Evolutionary conservation across 2,113 vertebrate species (phyloP).

Genomic region (Lampris megalopsis): DNA sequence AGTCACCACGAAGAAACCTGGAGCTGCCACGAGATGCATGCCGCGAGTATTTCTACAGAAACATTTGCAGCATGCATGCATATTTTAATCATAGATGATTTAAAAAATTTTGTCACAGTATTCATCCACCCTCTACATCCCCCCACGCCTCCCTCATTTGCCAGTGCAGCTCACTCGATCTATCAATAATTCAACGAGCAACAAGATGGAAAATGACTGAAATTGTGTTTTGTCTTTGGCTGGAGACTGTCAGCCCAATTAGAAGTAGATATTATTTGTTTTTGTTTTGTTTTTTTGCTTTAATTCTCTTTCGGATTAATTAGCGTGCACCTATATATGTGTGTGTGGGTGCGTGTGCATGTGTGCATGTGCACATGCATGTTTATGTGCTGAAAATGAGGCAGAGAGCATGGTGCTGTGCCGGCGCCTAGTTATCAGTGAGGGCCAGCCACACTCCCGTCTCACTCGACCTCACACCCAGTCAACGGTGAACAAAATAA

Average conservation of each 20-base stretch:
- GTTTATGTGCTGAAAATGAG: conserved; percentile 51
- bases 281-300: conserved; percentile 48
- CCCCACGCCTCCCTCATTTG: conserved; percentile 54
- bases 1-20: conserved; percentile 62
- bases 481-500: conserved; percentile 76
- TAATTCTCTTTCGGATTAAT: conserved; percentile 73
- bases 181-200: conserved; percentile 78
- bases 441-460: conserved; percentile 74
- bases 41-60: conserved; percentile 47
- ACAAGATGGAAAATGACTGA: conserved; percentile 76
- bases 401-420: conserved; percentile 28
- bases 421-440: conserved; percentile 77
- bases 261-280: conserved; percentile 64
- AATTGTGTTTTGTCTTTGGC: conserved; percentile 72
- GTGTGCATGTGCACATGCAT: conserved; percentile 38
- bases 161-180: conserved; percentile 48
- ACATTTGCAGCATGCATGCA: conserved; percentile 56
- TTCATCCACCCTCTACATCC: conserved; percentile 53
- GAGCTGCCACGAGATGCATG: not conserved
- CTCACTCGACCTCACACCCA: conserved; percentile 80
- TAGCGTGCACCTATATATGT: conserved; percentile 57
- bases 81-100: conserved; percentile 57
- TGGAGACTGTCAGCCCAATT: conserved; percentile 80
- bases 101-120: conserved; percentile 64
- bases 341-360: conserved; percentile 33